Base-by-base conservation (phyloP, 2,797 vertebrate species). In the Bryconaethiops microstoma region DNA sequence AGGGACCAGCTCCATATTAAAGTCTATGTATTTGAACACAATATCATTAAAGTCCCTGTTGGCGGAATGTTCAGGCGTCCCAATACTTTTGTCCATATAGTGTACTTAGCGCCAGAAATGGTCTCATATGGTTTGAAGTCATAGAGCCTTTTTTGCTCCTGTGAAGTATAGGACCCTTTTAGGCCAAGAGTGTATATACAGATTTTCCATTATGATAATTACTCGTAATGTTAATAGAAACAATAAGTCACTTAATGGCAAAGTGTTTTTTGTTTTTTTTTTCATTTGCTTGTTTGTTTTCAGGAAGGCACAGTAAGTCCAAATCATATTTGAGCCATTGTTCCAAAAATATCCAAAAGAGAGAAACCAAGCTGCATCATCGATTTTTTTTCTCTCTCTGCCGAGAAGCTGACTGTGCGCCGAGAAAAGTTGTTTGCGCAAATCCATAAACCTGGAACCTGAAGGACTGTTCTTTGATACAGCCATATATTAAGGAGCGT, bases 391-490 rank as follows among this genome's bases (percentile, higher is more conserved):
- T 84, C 80, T 81, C 74, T 76, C 40, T 60, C 29, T 29, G 29
- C 60, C 60, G 40, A 78, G 29, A 54, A 65, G 6, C 40, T 67
- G 19, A 48, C 19, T 48, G 64, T 57, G 80, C 40, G 68, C 77
- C 2, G 57, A 16, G 42, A 42, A 84, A 75, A 78, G 65, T 80
- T 74, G 77, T 85, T 83, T 82, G 54, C 64, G 71, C 76, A 78
- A 79, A 87, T 83, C 64, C 72, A 79, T 83, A 78, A 78, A 65
- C 59, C 40, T 85, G 70, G 72, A 83, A 81, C 86, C 80, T 86
- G 67, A 74, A 83, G 79, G 77, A 82, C 76, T 79, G 77, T 78
- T 82, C 80, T 79, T 83, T 82, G 76, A 84, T 81, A 65, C 73
- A 52, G 67, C 57, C 60, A 52, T 82, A 86, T 82, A 87, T 86